Conservation (phyloP, 1,140 invertebrate species). For the Bombus confusus region DNA sequence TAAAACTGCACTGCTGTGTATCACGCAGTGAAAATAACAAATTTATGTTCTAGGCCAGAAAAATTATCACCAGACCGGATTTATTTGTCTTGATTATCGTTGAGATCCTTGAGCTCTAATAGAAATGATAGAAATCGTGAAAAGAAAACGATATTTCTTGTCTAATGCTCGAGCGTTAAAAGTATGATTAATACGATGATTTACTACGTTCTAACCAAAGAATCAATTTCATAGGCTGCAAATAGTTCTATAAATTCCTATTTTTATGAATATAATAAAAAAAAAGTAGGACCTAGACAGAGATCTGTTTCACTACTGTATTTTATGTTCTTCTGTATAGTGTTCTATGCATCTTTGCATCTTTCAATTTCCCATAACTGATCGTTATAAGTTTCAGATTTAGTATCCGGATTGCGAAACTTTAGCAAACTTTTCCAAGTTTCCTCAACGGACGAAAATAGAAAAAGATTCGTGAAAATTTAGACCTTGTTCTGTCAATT, state of each 20-base stretch:
- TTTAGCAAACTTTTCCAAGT: no score
- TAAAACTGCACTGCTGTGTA: background rate
- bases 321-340: background rate
- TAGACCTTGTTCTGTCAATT: background rate
- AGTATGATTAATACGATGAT: background rate
- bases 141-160: background rate
- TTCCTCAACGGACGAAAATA: no score
- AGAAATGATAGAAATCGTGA: background rate
- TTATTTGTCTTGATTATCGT: background rate
- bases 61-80: background rate
- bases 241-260: background rate
- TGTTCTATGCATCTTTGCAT: background rate
- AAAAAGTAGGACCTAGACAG: background rate
- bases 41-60: background rate
- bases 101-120: background rate
- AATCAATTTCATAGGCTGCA: background rate
- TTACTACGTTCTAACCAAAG: background rate
- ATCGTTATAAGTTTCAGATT: no score
- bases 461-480: background rate
- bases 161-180: background rate
- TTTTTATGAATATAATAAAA: background rate
- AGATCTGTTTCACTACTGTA: background rate
- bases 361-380: no score
- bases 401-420: no score
- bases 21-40: background rate